Conservation (phyloP, 2,888 invertebrate species). For the Villa cingulata region DNA sequence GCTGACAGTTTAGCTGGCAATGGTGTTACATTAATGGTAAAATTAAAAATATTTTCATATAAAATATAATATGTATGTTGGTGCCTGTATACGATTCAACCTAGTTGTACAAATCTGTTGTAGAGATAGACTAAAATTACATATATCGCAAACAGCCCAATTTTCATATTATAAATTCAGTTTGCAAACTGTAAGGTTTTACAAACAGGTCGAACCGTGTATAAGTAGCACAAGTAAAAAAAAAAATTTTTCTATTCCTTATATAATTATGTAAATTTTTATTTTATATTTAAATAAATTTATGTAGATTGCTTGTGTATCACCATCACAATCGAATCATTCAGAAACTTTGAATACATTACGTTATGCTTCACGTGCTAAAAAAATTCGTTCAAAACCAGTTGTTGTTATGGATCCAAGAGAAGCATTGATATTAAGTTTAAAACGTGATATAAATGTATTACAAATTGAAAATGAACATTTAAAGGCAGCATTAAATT, state of each 20-base stretch:
- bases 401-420: slow-evolving; percentile 90
- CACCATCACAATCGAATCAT: slow-evolving; percentile 73
- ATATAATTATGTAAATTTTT: no score
- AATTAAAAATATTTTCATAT: no score
- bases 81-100: no score
- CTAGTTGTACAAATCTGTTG: no score
- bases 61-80: no score
- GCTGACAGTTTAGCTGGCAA: slow-evolving; percentile 90
- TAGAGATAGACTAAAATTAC: no score
- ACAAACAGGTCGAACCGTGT: no score
- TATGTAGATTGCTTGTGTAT: slow-evolving; percentile 80
- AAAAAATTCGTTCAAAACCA: slow-evolving; percentile 84
- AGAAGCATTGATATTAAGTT: slow-evolving; percentile 75
- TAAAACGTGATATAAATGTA: slow-evolving; percentile 76
- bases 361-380: slow-evolving; percentile 82
- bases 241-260: no score
- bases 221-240: no score
- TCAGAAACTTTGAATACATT: slow-evolving; percentile 83
- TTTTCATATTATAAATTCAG: no score
- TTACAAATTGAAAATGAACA: slow-evolving; percentile 82
- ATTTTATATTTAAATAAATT: neutral
- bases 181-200: no score
- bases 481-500: slow-evolving; percentile 57
- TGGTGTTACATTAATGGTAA: slow-evolving; percentile 87
- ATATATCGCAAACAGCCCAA: no score